Evolutionary conservation across 2,113 vertebrate species (phyloP).

Genomic region (Tachysurus vachellii): DNA sequence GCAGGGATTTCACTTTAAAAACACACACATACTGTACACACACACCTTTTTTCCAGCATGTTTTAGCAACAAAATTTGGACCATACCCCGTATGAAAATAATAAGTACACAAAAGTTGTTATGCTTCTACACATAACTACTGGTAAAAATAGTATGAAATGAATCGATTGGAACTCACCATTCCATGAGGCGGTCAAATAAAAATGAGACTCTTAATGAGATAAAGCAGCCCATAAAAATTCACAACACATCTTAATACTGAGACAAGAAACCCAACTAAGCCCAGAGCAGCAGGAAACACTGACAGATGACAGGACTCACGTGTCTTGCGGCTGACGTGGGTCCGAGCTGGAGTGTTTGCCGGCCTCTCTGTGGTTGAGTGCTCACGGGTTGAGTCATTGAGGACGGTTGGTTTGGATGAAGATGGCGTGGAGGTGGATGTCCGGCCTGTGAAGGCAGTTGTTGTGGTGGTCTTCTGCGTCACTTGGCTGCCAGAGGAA

Average conservation of each 20-base stretch:
- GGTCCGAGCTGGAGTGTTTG: conserved; percentile 62
- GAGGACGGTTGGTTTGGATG: conserved; percentile 69
- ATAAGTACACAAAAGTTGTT: not conserved
- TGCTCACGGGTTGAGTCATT: conserved; percentile 72
- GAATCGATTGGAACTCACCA: not conserved
- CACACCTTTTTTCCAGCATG: not conserved
- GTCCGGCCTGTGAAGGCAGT: conserved; percentile 56
- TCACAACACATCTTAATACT: not conserved
- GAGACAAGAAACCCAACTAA: not conserved
- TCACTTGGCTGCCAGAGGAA: conserved; percentile 72
- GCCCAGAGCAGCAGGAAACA: conserved; percentile 17
- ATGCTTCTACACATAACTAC: too few relatives aligned
- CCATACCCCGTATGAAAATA: not conserved
- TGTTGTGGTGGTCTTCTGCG: conserved; percentile 66
- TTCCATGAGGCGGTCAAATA: not conserved
- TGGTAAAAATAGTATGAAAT: not conserved
- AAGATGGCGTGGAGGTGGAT: conserved; percentile 65
- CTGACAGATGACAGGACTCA: conserved; percentile 60
- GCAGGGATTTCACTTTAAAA: not conserved
- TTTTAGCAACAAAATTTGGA: not conserved
- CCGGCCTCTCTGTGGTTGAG: conserved; percentile 63
- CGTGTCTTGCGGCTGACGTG: conserved; percentile 73
- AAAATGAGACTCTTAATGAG: not conserved
- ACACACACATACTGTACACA: not conserved
- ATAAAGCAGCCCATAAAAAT: not conserved